Percentiles rank a stretch among this genome's conserved stretches.
Conservation (phyloP, 2,113 vertebrate genomes). For the Lepidiolamprologus cunningtoni region DNA sequence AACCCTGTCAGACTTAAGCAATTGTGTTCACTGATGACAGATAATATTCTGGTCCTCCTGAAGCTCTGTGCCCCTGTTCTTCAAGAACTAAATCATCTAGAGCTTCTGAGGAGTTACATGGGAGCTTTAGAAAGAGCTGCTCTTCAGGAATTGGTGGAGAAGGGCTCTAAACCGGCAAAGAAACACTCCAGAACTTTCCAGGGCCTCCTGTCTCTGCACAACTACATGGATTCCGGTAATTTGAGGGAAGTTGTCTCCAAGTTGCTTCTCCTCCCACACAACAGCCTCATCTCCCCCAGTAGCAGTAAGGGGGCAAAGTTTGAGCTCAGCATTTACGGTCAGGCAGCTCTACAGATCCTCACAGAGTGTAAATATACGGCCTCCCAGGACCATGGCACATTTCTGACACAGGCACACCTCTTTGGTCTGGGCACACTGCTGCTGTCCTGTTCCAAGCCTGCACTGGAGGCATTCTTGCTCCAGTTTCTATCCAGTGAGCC, state of each 20-base stretch:
- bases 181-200: conserved; percentile 65
- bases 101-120: conserved; percentile 66
- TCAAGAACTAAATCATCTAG: conserved; percentile 28
- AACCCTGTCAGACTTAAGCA: conserved; percentile 75
- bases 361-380: conserved; percentile 43
- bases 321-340: conserved; percentile 74
- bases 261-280: conserved; percentile 76
- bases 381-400: conserved; percentile 27
- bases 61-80: conserved; percentile 56
- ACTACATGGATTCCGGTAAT: conserved; percentile 65
- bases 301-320: neutral
- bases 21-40: conserved; percentile 71
- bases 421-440: conserved; percentile 74
- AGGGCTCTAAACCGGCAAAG: neutral
- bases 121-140: conserved; percentile 65
- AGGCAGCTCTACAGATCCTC: conserved; percentile 75
- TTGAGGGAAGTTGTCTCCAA: conserved; percentile 73
- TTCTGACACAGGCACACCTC: conserved; percentile 72
- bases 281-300: conserved; percentile 50
- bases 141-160: conserved; percentile 68
- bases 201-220: conserved; percentile 75
- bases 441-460: conserved; percentile 62
- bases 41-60: conserved; percentile 71
- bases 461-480: conserved; percentile 74
- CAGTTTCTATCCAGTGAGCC: conserved; percentile 70